Evolutionary conservation across 2,888 invertebrate species (phyloP).

Genomic region (Scaptomyza flava): DNA sequence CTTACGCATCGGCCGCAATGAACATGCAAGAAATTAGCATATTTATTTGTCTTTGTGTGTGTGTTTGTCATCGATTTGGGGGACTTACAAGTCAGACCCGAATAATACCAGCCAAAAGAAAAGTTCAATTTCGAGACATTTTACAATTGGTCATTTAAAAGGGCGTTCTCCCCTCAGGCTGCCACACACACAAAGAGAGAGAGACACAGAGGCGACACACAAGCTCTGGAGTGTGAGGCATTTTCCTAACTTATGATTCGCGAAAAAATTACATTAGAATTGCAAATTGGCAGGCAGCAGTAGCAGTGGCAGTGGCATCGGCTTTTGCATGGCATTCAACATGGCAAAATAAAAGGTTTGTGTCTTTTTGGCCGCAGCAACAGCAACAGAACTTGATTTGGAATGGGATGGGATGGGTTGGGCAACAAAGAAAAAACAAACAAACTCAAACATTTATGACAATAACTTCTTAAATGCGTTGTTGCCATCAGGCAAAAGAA

Average conservation of each 20-base stretch:
- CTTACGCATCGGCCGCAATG: constrained; percentile 61
- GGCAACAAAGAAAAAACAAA: constrained; percentile 37
- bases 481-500: constrained; percentile 45
- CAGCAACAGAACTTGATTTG: constrained; percentile 53
- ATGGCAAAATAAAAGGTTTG: constrained; percentile 75
- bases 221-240: constrained; percentile 43
- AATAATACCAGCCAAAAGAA: constrained; percentile 4
- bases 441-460: constrained; percentile 80
- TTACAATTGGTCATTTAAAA: constrained; percentile 67
- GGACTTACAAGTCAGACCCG: constrained; percentile 55
- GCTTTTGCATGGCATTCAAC: constrained; percentile 54
- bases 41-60: constrained; percentile 48
- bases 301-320: constrained; percentile 3
- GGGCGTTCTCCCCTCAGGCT: constrained; percentile 32
- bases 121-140: constrained; percentile 21
- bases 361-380: constrained; percentile 57
- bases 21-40: constrained; percentile 71
- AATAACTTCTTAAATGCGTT: constrained; percentile 81
- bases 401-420: neutral
- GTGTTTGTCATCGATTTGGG: constrained; percentile 66
- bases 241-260: constrained; percentile 77
- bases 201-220: constrained; percentile 37
- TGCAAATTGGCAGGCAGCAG: constrained; percentile 73
- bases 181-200: neutral
- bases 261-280: constrained; percentile 83